phyloP scores from a whole-genome alignment of 2,113 vertebrate genomes.

The Haemorhous mexicanus region DNA sequence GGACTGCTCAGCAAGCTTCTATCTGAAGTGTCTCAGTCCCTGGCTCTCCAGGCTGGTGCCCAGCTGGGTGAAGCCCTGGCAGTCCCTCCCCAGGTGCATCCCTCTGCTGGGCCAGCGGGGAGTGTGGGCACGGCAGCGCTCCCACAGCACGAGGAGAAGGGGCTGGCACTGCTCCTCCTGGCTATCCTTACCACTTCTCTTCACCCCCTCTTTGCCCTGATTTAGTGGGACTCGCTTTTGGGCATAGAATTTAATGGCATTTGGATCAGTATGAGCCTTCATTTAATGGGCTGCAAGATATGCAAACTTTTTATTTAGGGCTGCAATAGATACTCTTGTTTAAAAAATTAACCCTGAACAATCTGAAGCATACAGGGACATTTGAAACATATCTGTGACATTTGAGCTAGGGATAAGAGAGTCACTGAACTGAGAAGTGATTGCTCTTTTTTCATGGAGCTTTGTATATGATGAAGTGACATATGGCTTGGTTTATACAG shows the following conservation, averaged over 20 bases:
- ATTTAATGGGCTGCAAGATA: background rate
- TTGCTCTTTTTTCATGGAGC: background rate
- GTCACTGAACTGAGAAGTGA: background rate
- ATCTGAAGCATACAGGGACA: background rate
- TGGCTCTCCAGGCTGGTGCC: background rate
- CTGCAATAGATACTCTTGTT: rapidly evolving
- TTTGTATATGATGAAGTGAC: background rate
- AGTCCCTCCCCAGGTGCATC: background rate
- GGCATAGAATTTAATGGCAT: background rate
- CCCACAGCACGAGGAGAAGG: background rate
- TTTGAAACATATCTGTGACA: background rate
- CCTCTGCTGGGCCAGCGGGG: background rate
- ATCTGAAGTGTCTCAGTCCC: rapidly evolving
- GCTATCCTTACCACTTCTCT: background rate
- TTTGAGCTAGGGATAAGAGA: background rate
- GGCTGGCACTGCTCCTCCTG: background rate
- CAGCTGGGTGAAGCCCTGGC: background rate
- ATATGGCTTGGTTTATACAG: background rate
- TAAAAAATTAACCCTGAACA: background rate
- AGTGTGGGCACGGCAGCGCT: rapidly evolving
- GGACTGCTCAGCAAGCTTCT: background rate
- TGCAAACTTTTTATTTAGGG: background rate
- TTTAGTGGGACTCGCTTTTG: background rate
- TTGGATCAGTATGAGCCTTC: background rate
- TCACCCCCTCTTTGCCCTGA: background rate